Base-by-base conservation (phyloP, 2,113 vertebrate genomes). In the Phoxinus phoxinus region DNA sequence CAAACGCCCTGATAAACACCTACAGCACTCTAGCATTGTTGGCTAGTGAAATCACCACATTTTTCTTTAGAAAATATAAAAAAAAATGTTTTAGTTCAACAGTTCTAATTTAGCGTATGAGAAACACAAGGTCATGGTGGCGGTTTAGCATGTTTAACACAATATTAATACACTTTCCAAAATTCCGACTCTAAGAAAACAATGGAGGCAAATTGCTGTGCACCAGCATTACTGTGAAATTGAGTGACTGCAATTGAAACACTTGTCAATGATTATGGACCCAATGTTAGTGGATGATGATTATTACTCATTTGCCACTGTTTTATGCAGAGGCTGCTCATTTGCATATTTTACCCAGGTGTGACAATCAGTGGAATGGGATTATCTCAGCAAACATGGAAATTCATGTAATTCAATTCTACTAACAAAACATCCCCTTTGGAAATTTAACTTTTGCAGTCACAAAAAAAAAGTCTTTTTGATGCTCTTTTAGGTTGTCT, bases 341-440 rank as follows among this genome's bases (percentile, higher is more conserved):
- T 87, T 89, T 87, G 88, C 86, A 89, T 89, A 87, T 87, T 89
- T 83, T 89, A 89, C 88, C 85, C 88, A 87, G 88, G 88, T 89
- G 88, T 87, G 83, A 86, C 85, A 87, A 87, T 89, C 88, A 85
- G 88, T 41, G 79, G 83, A 85, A 89, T 87, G 79, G 83, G 83
- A 85, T 87, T 87, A 87, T 85, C 74, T 69, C 23, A 15, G 67
- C 88, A 87, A 87, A 89, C 74, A 85, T 79, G 88, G 79, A 89
- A 79, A 89, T 83, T 85, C 63, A 44, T 89, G 88, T 89, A 87
- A 89, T 89, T 89, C 84, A 87, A 85, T 89, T 89, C 65, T 35
- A 73, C 85, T 87, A 83, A 85, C 85, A 87, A 89, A 83, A 85
- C 88, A 79, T 59, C 74, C 85, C 83, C 86, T 30, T 83, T 82